Base-by-base conservation (phyloP, 2,888 invertebrate species). In the Sarcophaga subvicina region DNA sequence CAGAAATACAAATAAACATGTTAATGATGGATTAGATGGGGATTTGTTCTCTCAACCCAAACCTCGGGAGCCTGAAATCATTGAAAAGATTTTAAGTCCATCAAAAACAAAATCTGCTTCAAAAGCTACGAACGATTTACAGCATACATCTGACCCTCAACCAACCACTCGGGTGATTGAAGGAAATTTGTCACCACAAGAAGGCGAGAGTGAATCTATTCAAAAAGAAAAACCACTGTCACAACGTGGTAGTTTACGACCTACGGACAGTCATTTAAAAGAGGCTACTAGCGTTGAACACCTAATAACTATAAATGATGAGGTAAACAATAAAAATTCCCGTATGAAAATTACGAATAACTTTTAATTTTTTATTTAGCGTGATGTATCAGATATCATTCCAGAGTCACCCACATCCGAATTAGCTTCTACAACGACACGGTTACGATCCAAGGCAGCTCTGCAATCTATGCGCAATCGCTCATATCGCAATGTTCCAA, bases 371-470 rank as follows among this genome's bases (percentile, higher is more conserved):
- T 37, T 85, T 63, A 54, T 10, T 4, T 69, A 92, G 92, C 87
- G 80, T 2, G 88, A 91, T 70, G 85, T 88, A 25, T 91, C 91
- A 1, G 93, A 92, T 10, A 89, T 91, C 10, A 91, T 92, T 82
- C 90, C 90, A 2, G 89, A 90, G n/a, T 92, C 92, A 4, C 93
- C 92, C 14, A 89, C 90, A 11, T 63, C 82, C 8, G 37, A 37
- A 37, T 37, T 37, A 0, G 79, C 87, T 3, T 54, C 78, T 59
- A 70, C 63, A 79, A 85, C 47, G n/a, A 75, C 49, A 22, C 88
- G 81, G 60, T 80, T 77, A 62, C 45, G 69, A 71, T 73, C 17
- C 17, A 75, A 54, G 12, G 63, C 75, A 17, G 64, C 76, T n/a
- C 62, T 76, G 45, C 85, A 82, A n/a, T 75, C 80, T 11, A 45